These are phyloP conservation scores for Drosophila pandora DNA, from an alignment of 1,140 invertebrate species.

Conservation along the genomic window DNA sequence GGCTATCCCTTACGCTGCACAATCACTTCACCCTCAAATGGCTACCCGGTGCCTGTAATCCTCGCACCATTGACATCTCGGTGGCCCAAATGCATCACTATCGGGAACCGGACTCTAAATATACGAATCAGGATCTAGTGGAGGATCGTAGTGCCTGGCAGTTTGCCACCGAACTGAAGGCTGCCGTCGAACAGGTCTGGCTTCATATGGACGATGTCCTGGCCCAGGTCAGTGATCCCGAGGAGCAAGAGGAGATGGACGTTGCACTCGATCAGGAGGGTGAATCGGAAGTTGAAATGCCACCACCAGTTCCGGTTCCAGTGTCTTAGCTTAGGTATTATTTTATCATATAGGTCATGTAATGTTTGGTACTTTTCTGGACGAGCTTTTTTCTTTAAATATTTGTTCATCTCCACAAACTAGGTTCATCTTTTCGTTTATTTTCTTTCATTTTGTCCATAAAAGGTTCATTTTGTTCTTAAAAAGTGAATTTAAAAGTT, in stretches of 20 bases:
- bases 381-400: too few relatives aligned
- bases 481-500: too few relatives aligned
- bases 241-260: conserved; percentile 30
- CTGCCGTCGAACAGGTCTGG: conserved; percentile 55
- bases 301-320: neutral
- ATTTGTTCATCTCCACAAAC: too few relatives aligned
- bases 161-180: conserved; percentile 44
- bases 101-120: conserved; percentile 53
- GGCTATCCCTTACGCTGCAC: conserved; percentile 57
- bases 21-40: conserved; percentile 67
- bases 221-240: conserved; percentile 17
- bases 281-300: conserved; percentile 24
- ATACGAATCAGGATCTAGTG: conserved; percentile 33
- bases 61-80: conserved; percentile 6
- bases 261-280: conserved; percentile 34
- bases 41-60: conserved; percentile 35
- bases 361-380: neutral
- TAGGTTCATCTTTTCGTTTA: too few relatives aligned
- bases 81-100: conserved; percentile 72
- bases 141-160: conserved; percentile 60
- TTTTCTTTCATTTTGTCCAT: too few relatives aligned
- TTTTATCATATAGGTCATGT: neutral
- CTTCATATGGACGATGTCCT: conserved; percentile 52
- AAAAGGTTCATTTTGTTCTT: too few relatives aligned
- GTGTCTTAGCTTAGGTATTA: neutral